Conservation (phyloP, 1,140 invertebrate genomes). For the Sesamia nonagrioides region DNA sequence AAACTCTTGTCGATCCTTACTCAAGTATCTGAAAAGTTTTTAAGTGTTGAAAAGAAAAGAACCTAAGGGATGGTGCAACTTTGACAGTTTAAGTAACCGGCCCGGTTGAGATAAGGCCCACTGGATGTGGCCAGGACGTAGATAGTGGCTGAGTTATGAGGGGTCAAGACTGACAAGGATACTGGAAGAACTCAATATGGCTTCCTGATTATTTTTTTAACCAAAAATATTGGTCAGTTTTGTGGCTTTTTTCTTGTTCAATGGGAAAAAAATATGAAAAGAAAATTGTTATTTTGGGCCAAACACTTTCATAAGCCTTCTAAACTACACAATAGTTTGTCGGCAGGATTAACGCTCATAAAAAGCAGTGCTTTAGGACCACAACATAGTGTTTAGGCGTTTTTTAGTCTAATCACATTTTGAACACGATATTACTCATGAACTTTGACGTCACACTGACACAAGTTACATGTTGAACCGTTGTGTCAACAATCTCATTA, state of each 20-base stretch:
- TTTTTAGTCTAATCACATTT: too few species aligned
- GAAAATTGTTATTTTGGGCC: too few species aligned
- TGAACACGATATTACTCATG: too few species aligned
- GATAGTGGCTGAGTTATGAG: constrained; percentile 49
- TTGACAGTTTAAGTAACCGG: constrained; percentile 58
- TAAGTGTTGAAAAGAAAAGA: constrained; percentile 50
- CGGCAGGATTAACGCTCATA: too few species aligned
- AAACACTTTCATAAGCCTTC: too few species aligned
- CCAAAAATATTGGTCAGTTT: not conserved
- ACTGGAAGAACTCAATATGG: constrained; percentile 8
- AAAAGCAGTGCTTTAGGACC: too few species aligned
- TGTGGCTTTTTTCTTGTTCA: not conserved
- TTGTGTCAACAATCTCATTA: too few species aligned
- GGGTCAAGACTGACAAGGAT: constrained; percentile 49
- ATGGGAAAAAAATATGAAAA: too few species aligned
- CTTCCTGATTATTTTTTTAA: not conserved
- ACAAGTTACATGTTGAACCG: too few species aligned
- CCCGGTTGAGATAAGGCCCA: constrained; percentile 20
- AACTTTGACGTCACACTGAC: too few species aligned
- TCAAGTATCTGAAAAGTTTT: constrained; percentile 41
- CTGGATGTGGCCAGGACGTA: constrained; percentile 44
- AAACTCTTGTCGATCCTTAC: constrained; percentile 47
- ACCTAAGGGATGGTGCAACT: constrained; percentile 52
- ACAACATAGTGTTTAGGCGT: too few species aligned
- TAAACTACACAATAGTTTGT: too few species aligned